Conservation (phyloP, 2,113 vertebrate genomes). For the Chloroceryle aenea region DNA sequence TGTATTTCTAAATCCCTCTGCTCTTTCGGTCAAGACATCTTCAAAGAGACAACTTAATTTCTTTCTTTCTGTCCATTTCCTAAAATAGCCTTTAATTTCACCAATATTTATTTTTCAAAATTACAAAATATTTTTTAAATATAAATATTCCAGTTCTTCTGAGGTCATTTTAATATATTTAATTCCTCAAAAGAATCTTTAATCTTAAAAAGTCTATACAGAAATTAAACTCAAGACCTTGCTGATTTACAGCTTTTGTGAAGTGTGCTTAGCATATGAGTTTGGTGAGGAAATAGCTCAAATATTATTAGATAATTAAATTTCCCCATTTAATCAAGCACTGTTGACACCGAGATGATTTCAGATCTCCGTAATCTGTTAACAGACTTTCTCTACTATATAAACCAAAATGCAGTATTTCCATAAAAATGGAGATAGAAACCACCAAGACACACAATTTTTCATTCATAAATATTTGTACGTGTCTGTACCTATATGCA, state of each 20-base stretch:
- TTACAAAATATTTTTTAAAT: not conserved
- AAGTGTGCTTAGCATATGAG: not conserved
- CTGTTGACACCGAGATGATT: not conserved
- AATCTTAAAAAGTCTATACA: not conserved
- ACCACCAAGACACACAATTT: not conserved
- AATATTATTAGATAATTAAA: not conserved
- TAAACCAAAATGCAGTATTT: not conserved
- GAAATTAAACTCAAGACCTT: not conserved
- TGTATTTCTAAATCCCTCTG: not conserved
- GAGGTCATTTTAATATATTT: not conserved
- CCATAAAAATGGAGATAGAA: not conserved
- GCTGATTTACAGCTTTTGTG: not conserved
- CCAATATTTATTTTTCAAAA: not conserved
- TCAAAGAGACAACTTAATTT: not conserved
- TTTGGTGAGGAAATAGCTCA: not conserved
- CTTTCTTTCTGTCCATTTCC: not conserved
- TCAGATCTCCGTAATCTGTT: not conserved
- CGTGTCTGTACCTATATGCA: not conserved
- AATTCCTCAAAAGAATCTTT: not conserved
- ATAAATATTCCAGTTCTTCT: not conserved
- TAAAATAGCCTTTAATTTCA: not conserved
- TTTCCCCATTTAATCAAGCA: not conserved
- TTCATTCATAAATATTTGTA: not conserved
- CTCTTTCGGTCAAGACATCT: not conserved
- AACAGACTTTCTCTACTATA: not conserved